Percentiles rank a stretch among this genome's conserved stretches.
These are phyloP conservation scores for Rhombomys opimus DNA, from an alignment of 2,113 vertebrate genomes.

Conservation along the genomic window DNA sequence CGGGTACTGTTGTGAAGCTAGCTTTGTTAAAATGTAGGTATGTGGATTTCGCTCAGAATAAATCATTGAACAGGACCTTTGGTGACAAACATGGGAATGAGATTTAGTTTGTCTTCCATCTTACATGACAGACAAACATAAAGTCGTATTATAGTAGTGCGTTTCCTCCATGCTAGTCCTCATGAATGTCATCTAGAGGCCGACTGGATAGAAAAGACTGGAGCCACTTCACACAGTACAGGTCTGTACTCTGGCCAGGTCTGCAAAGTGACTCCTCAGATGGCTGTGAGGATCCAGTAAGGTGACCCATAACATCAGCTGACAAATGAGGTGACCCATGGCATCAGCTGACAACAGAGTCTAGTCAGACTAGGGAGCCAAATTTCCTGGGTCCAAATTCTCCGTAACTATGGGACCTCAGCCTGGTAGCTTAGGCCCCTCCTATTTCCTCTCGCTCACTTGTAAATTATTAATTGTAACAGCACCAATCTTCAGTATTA, in stretches of 20 bases:
- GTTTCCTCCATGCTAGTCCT: neutral
- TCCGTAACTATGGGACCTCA: neutral
- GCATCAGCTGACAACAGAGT: neutral
- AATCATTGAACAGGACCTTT: neutral
- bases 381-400: neutral
- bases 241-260: neutral
- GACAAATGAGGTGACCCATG: neutral
- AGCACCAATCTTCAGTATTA: neutral
- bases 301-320: neutral
- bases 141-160: neutral
- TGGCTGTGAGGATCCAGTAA: neutral
- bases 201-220: neutral
- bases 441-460: neutral
- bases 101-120: neutral
- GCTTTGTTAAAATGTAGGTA: neutral
- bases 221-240: neutral
- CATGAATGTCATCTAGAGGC: neutral
- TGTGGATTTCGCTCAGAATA: conserved; percentile 11
- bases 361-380: neutral
- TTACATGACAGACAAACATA: neutral
- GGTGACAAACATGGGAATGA: neutral
- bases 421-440: neutral
- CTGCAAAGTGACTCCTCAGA: neutral
- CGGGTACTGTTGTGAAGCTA: neutral
- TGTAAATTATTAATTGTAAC: neutral